A percentile compares a stretch with the other conserved stretches of the same genome.
phyloP scores from a whole-genome alignment of 2,113 vertebrate species.

The Gallinago paraguaiae region DNA sequence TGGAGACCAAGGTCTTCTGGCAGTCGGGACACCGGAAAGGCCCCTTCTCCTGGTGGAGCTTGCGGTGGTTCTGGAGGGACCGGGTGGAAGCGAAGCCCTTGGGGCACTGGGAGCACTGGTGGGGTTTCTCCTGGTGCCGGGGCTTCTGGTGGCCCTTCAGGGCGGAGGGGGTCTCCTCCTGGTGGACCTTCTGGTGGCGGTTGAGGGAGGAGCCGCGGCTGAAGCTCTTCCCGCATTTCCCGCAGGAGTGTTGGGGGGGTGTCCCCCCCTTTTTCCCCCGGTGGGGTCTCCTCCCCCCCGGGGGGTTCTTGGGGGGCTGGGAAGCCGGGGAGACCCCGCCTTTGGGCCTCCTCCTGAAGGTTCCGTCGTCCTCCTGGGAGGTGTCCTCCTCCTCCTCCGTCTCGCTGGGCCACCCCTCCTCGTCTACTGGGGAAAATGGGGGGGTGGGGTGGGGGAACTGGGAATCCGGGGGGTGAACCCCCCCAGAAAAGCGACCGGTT shows the following conservation, averaged over 20 bases:
- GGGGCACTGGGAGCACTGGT: neutral
- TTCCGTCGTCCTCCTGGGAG: neutral
- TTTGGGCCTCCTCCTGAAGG: neutral
- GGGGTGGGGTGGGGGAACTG: neutral
- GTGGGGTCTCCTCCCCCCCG: neutral
- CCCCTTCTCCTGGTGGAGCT: neutral
- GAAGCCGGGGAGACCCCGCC: neutral
- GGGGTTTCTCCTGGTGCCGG: neutral
- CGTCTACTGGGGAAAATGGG: neutral
- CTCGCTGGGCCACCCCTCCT: neutral
- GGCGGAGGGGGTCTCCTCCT: neutral
- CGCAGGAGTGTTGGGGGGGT: neutral
- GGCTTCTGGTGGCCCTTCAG: neutral
- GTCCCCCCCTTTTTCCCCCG: neutral
- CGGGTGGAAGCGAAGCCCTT: neutral
- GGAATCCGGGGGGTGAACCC: neutral
- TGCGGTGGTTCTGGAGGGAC: neutral
- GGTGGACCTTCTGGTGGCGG: neutral
- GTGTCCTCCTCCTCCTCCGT: neutral
- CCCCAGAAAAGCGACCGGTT: no score
- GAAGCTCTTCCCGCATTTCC: constrained; percentile 31
- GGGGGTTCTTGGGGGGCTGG: neutral
- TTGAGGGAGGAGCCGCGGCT: neutral
- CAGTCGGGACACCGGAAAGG: constrained; percentile 56
- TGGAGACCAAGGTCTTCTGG: constrained; percentile 52